phyloP scores from a whole-genome alignment of 1,140 invertebrate species.

The Drosophila pruinosa region DNA sequence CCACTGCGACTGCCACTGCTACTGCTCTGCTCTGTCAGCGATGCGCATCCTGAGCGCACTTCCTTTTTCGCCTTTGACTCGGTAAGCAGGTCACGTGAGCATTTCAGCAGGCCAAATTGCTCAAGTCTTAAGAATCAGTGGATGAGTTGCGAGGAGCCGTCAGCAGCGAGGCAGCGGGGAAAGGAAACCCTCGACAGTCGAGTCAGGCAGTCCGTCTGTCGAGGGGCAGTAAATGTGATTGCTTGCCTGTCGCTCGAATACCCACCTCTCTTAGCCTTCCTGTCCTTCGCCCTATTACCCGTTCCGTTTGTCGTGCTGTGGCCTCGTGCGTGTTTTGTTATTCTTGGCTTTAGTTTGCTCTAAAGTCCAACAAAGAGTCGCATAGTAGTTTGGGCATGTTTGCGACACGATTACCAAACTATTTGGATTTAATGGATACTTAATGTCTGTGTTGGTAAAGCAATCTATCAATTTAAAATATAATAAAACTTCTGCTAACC shows the following conservation, averaged over 20 bases:
- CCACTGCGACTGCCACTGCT: no score
- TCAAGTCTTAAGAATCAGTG: conserved; percentile 34
- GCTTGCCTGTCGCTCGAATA: conserved; percentile 12
- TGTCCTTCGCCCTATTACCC: not conserved
- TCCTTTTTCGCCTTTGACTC: conserved; percentile 56
- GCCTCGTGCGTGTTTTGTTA: conserved; percentile 39
- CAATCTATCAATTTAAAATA: no score
- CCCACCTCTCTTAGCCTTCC: not conserved
- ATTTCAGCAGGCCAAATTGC: conserved; percentile 51
- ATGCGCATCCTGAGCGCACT: conserved; percentile 47
- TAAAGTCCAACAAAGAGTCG: not conserved
- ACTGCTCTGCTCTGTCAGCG: not conserved
- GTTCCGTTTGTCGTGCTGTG: not conserved
- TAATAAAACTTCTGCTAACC: no score
- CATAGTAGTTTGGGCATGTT: not conserved
- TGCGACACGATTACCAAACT: no score
- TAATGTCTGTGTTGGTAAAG: not conserved
- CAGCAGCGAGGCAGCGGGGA: not conserved
- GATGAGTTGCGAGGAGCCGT: not conserved
- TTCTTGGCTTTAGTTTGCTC: conserved; percentile 18
- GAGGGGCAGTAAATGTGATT: conserved; percentile 65
- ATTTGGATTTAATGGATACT: no score
- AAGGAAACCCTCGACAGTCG: conserved; percentile 16
- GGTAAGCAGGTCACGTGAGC: conserved; percentile 77
- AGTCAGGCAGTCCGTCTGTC: conserved; percentile 24